phyloP scores from a whole-genome alignment of 2,888 invertebrate genomes.

The Drosophila subquinaria region DNA sequence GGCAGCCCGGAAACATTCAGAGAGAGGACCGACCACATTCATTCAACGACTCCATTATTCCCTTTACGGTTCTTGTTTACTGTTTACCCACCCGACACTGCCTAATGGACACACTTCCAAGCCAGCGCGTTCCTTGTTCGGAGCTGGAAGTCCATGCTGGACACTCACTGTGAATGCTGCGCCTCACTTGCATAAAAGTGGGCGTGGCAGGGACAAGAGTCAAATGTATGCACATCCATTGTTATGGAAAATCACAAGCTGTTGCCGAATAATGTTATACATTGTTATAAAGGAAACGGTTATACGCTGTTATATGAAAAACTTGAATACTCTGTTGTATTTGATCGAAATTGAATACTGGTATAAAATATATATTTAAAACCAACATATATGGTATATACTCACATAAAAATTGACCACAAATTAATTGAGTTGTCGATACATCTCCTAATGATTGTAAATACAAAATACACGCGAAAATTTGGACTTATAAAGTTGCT shows the following conservation, averaged over 20 bases:
- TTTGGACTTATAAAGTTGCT: no score
- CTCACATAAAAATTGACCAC: no score
- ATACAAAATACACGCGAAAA: no score
- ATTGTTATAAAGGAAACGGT: background rate
- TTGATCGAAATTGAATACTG: background rate
- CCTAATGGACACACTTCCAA: conserved; percentile 39
- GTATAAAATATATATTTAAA: background rate
- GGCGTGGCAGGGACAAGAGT: conserved; percentile 1
- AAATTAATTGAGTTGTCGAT: no score
- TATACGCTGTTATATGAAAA: background rate
- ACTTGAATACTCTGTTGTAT: no score
- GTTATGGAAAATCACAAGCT: background rate
- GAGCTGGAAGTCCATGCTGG: background rate
- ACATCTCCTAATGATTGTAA: no score
- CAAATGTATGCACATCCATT: background rate
- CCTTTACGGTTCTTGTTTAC: conserved; percentile 15
- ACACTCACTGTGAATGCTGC: background rate
- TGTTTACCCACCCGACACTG: conserved; percentile 22
- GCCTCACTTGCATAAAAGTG: background rate
- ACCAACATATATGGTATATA: no score
- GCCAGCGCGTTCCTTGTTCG: conserved; percentile 29
- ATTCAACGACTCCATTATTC: conserved; percentile 30
- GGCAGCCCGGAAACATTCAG: conserved; percentile 24
- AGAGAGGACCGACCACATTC: background rate
- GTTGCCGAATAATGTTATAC: no score